Evolutionary conservation across 2,797 vertebrate genomes (phyloP), one percentile per base, ranked within the genome.

Genomic region (Dipus sagitta): DNA sequence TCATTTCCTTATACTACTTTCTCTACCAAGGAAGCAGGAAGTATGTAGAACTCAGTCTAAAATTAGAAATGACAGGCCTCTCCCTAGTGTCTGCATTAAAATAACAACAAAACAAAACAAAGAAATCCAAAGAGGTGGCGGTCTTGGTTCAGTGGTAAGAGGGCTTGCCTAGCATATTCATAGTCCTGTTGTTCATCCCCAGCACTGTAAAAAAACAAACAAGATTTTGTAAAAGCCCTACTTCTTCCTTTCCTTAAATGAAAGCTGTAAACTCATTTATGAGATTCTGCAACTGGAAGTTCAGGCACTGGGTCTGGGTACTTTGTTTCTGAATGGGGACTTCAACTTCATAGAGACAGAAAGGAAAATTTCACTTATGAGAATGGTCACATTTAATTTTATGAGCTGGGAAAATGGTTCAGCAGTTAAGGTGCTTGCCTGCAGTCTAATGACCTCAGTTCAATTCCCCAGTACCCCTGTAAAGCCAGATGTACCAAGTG

Each of bases 21-120:
- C 78, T 87, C 72, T 17, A 87, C 23, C 20, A 92, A 91, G 70
- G 47, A 47, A 47, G 47, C n/a, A 96, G 75, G 47, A 92, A 90
- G 80, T 28, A 94, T 30, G 15, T 26, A 91, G 52, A 90, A 88
- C 70, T 90, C 58, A 94, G 65, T 79, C 64, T 92, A 96, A 94
- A 94, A 88, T 88, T 90, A 84, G 68, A 81, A 90, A 94, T 30
- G 42, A 78, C 23, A 86, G 71, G 60, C 70, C 92, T 54, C 71
- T 89, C 68, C 87, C 54, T 74, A 83, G 81, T 60, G 65, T 42
- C 21, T 72, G 21, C n/a, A 76, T 60, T 72, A 42, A 62, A 30
- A 9, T 62, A 77, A 72, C 34, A 24, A 74, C 26, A 67, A 67
- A 65, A 24, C 24, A 71, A 72, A 71, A 58, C 52, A 30, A 72